Evolutionary conservation across 2,888 invertebrate genomes (phyloP).

Genomic region (Pterobdella sp.): DNA sequence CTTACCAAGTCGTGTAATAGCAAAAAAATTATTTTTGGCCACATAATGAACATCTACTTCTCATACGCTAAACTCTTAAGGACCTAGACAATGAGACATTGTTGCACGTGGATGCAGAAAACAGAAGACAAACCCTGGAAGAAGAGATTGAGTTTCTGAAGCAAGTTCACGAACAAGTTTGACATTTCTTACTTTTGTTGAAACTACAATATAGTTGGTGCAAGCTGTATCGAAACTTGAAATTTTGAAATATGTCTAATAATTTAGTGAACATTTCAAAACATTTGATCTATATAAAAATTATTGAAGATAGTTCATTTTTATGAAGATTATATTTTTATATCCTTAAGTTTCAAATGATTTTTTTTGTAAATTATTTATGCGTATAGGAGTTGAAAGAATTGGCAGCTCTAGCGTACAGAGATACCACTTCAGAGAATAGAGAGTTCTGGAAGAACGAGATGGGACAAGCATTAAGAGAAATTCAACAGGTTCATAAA

Average conservation of each 20-base stretch:
- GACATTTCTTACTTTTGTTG: background rate
- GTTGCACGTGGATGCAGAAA: conserved; percentile 54
- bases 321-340: background rate
- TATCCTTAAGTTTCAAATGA: background rate
- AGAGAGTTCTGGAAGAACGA: conserved; percentile 56
- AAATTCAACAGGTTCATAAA: conserved; percentile 48
- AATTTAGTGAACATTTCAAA: too few relatives aligned
- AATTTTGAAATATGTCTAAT: too few relatives aligned
- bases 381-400: conserved; percentile 52
- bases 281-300: too few relatives aligned
- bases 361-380: background rate
- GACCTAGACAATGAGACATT: conserved; percentile 55
- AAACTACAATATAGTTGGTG: too few relatives aligned
- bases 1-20: too few relatives aligned
- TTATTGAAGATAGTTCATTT: too few relatives aligned
- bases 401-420: conserved; percentile 53
- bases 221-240: too few relatives aligned
- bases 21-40: too few relatives aligned
- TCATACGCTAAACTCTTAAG: conserved; percentile 42
- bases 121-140: conserved; percentile 53
- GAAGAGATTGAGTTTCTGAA: conserved; percentile 55
- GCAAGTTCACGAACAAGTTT: conserved; percentile 53
- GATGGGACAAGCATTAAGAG: conserved; percentile 53
- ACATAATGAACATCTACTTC: too few relatives aligned
- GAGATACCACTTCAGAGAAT: conserved; percentile 55